Percentiles rank a stretch among this genome's conserved stretches.
phyloP scores from a whole-genome alignment of 2,113 vertebrate species.

The Oophaga pumilio region DNA sequence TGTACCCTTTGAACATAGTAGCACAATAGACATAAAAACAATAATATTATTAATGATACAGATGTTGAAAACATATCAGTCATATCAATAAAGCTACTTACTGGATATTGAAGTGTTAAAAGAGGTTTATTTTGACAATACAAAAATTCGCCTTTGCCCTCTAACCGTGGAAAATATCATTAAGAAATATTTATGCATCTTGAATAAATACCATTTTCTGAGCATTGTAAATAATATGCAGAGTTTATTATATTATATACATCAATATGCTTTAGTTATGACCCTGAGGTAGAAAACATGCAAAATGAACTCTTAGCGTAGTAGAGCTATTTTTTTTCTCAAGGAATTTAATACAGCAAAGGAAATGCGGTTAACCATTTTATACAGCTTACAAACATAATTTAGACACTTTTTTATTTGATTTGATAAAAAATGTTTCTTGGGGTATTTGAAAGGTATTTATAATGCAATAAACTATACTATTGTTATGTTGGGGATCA shows the following conservation, averaged over 20 bases:
- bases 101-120: conserved; percentile 20
- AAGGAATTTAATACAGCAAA: not conserved
- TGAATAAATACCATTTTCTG: conserved; percentile 73
- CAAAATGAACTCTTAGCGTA: conserved; percentile 30
- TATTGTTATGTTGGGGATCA: not conserved
- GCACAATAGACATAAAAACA: not conserved
- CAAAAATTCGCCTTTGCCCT: conserved; percentile 60
- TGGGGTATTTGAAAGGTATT: not conserved
- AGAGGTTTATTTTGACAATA: conserved; percentile 29
- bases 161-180: conserved; percentile 64
- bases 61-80: not conserved
- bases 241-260: conserved; percentile 59
- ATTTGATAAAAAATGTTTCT: not conserved
- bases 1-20: not conserved
- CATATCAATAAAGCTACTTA: not conserved
- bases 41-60: not conserved
- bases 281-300: conserved; percentile 45
- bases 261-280: conserved; percentile 39
- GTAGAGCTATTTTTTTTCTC: not conserved
- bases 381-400: not conserved
- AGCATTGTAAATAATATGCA: conserved; percentile 71
- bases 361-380: not conserved
- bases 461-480: not conserved
- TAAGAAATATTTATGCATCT: conserved; percentile 68
- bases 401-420: not conserved